phyloP scores from a whole-genome alignment of 64 coral and sea anemone species.

The Dendronephthya gigantea region DNA sequence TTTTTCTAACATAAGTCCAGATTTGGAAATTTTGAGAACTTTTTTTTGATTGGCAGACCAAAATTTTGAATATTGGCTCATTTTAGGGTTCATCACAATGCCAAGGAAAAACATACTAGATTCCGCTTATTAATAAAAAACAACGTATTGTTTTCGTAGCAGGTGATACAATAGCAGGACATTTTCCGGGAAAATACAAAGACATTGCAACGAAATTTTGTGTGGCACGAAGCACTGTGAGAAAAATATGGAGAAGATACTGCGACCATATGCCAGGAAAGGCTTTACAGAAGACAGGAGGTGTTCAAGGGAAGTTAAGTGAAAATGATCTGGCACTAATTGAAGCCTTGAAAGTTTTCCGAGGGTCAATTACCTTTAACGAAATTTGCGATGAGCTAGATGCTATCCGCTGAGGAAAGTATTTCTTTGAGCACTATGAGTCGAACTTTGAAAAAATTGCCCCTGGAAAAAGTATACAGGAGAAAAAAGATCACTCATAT shows the following conservation, averaged over 20 bases:
- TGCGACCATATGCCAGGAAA: neutral
- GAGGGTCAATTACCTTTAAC: neutral
- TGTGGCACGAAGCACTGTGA: neutral
- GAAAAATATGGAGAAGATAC: neutral
- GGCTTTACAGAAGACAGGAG: neutral
- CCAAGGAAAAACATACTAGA: too few species aligned
- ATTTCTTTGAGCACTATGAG: neutral
- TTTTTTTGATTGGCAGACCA: too few species aligned
- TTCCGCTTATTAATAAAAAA: neutral
- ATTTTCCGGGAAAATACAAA: neutral
- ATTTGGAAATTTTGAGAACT: too few species aligned
- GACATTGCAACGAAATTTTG: neutral
- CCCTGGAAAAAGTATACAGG: neutral
- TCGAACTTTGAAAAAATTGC: neutral
- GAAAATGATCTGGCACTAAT: neutral
- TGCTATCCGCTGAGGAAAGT: neutral
- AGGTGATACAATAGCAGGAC: neutral
- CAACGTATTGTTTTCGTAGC: neutral
- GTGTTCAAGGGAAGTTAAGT: neutral
- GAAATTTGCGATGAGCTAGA: neutral
- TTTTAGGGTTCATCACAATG: too few species aligned
- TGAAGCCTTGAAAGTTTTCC: neutral
- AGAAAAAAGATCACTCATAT: conserved; percentile 3
- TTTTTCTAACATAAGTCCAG: too few species aligned
- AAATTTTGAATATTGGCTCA: too few species aligned